Evolutionary conservation across 2,888 invertebrate species (phyloP).

Genomic region (Rhamnusium bicolor): DNA sequence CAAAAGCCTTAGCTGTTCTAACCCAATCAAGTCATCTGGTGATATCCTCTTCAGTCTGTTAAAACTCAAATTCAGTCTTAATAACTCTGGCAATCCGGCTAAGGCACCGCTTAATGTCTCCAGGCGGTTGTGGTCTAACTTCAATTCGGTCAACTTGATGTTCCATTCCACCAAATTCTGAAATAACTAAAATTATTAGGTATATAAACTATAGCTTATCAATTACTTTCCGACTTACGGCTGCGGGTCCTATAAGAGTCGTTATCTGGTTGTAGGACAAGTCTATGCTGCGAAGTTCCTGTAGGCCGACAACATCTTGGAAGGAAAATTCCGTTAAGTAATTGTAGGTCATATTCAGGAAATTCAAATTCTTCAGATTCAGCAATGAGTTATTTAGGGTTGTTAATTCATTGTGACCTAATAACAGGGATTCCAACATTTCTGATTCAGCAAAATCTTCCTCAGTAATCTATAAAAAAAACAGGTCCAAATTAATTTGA

Average conservation of each 20-base stretch:
- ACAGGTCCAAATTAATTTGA: no score
- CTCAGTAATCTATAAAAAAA: slow-evolving; percentile 75
- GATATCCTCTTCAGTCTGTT: slow-evolving; percentile 83
- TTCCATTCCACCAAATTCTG: slow-evolving; percentile 86
- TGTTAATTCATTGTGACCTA: slow-evolving; percentile 82
- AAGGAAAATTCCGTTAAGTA: slow-evolving; percentile 84
- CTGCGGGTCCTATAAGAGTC: slow-evolving; percentile 78
- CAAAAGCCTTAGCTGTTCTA: slow-evolving; percentile 81
- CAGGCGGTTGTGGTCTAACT: slow-evolving; percentile 83
- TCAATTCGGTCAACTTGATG: slow-evolving; percentile 80
- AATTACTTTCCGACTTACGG: slow-evolving; percentile 71
- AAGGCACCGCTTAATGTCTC: slow-evolving; percentile 82
- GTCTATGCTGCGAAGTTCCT: slow-evolving; percentile 81
- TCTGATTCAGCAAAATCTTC: slow-evolving; percentile 85
- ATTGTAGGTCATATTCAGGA: slow-evolving; percentile 85
- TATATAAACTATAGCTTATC: slow-evolving; percentile 21
- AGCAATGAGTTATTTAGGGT: slow-evolving; percentile 82
- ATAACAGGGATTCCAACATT: slow-evolving; percentile 79
- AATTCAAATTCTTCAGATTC: slow-evolving; percentile 78
- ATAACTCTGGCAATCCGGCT: slow-evolving; percentile 82
- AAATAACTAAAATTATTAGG: slow-evolving; percentile 56
- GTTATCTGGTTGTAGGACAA: slow-evolving; percentile 84
- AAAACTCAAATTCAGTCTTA: slow-evolving; percentile 82
- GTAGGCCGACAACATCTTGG: slow-evolving; percentile 84
- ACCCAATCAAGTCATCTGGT: slow-evolving; percentile 84